These are phyloP conservation scores for Hybognathus amarus DNA, from an alignment of 2,797 vertebrate species.

Conservation along the genomic window DNA sequence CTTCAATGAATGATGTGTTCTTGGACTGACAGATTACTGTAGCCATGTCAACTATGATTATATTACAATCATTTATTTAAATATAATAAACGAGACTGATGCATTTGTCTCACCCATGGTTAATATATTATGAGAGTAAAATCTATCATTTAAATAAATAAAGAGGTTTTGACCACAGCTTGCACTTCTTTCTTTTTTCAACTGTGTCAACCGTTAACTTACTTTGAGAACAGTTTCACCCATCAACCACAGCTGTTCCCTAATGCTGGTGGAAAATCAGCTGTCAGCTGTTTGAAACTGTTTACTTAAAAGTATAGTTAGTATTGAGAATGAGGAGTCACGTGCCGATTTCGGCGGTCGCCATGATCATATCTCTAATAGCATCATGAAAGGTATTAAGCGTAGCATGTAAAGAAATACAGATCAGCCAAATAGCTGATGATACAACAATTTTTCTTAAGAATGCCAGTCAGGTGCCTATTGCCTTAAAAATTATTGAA, in stretches of 20 bases:
- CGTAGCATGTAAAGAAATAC: too few relatives aligned
- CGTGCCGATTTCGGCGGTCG: too few relatives aligned
- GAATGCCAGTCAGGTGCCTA: too few relatives aligned
- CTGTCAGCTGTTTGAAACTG: not conserved
- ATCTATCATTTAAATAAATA: not conserved
- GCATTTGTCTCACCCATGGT: not conserved
- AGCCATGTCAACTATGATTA: not conserved
- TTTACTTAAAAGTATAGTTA: not conserved
- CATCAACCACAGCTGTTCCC: not conserved
- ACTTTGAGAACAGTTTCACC: not conserved
- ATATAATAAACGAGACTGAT: not conserved
- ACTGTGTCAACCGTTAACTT: not conserved
- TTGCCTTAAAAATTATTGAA: too few relatives aligned
- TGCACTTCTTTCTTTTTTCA: constrained; percentile 1
- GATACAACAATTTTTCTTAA: too few relatives aligned
- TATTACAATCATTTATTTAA: not conserved
- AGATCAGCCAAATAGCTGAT: too few relatives aligned
- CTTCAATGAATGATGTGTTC: not conserved
- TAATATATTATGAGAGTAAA: not conserved
- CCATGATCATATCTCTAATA: too few relatives aligned
- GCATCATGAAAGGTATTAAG: too few relatives aligned
- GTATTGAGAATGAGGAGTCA: too few relatives aligned
- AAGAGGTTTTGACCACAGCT: not conserved
- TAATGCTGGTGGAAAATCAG: not conserved
- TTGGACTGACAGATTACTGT: not conserved